Base-by-base conservation (phyloP, 2,888 invertebrate genomes). In the Ectemnius cavifrons region DNA sequence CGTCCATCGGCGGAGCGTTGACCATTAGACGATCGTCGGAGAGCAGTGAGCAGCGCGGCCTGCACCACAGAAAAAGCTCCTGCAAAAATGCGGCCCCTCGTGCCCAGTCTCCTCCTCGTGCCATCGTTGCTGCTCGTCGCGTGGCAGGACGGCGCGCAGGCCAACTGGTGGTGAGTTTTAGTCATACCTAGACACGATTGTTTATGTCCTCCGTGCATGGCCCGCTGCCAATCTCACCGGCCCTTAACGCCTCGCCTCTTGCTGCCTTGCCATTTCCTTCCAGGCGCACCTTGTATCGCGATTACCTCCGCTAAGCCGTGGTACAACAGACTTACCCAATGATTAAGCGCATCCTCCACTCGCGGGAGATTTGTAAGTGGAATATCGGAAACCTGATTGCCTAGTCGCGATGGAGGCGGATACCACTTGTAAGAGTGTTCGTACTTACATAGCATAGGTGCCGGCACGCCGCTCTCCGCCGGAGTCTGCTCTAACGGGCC, bases 101-200 rank as follows among this genome's bases (percentile, higher is more conserved):
- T 75, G 68, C 75, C 77, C 67, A 71, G 76, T 59, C 69, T 85
- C 64, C 62, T 81, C 14, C 74, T 82, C 64, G 69, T 84, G 69
- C 78, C 52, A 52, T 52, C 81, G 62, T 74, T 86, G 77, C 76
- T 85, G 74, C 74, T 89, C 75, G 80, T 88, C 82, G 87, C 85
- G 75, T 85, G 86, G 79, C 86, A 85, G 75, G 86, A 87, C 78
- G 87, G 89, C 73, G 89, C 83, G 64, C 84, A 86, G 68, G 91
- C 91, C 59, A 91, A 91, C 84, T 91, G 91, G 91, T 91, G 91
- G 91, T 91, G 83, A 90, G 91, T 87, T 64, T 66, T 23, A 75
- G 57, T 11, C 37, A 37, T 37, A 37, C 16, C 52, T 52, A 14
- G 64, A 70, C 72, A 75, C 69, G 62, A 75, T 77, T 75, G 77